These are phyloP conservation scores for Lacerta bilineata DNA, from an alignment of 2,797 vertebrate species.

Conservation along the genomic window DNA sequence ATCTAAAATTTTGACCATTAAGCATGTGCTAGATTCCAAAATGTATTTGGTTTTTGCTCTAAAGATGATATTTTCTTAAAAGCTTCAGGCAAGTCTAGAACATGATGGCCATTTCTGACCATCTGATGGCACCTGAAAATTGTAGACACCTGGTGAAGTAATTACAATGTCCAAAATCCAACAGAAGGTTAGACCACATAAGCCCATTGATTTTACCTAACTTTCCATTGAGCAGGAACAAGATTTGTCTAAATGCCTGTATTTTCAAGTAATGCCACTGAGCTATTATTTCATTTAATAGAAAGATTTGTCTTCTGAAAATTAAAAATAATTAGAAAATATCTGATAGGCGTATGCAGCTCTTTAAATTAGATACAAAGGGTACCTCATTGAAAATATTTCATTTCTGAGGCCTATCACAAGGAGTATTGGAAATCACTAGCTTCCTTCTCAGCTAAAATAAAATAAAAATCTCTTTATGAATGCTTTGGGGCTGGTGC, in stretches of 20 bases:
- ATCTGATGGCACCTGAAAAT: neutral
- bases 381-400: neutral
- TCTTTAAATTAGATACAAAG: conserved; percentile 8
- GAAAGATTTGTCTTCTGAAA: conserved; percentile 2
- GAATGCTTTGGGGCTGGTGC: conserved; percentile 45
- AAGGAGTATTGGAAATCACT: conserved; percentile 29
- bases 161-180: neutral
- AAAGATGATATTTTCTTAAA: neutral
- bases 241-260: neutral
- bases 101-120: neutral
- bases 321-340: conserved; percentile 32
- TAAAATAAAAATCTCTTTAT: conserved; percentile 34
- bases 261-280: neutral
- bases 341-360: neutral
- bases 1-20: neutral
- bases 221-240: neutral
- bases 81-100: neutral
- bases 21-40: neutral
- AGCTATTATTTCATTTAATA: conserved; percentile 28
- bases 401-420: neutral
- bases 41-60: neutral
- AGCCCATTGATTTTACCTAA: neutral
- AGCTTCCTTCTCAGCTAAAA: conserved; percentile 47
- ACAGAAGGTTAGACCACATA: neutral
- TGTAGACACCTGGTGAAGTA: neutral